Base-by-base conservation (phyloP, 2,888 invertebrate species). In the Sarcophaga variegata region DNA sequence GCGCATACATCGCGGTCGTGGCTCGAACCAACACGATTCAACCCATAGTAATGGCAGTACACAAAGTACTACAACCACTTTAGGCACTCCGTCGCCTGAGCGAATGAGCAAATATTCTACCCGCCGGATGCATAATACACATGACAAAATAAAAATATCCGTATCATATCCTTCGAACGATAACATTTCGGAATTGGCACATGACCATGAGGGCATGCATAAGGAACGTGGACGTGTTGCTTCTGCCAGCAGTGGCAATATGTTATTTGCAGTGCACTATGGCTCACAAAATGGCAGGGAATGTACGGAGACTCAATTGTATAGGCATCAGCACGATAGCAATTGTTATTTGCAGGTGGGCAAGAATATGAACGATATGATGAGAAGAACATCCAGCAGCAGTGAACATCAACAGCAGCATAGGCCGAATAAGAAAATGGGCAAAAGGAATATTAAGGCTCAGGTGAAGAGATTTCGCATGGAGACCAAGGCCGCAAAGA, bases 401-500 rank as follows among this genome's bases (percentile, higher is more conserved):
- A 91, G 91, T 81, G 93, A 92, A 8, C 67, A 71, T 69, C 88
- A 88, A 1, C 94, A 94, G 67, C 94, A 94, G 66, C 88, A 89
- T 5, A 88, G 89, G 27, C 91, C 91, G 0, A 95, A 95, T 17
- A 94, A 96, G 89, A 95, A 96, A 90, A 97, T 98, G 97, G 97
- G 97, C 47, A 97, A 97, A 91, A 95, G 98, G 84, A 98, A 98
- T 92, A 97, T 98, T 87, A 98, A 98, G 93, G 97, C 97, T 4
- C 96, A 97, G 95, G 97, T 98, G 88, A 97, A 97, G 92, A 96
- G 98, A 71, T 98, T 98, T 93, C 95, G 97, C 5, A 98, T 98
- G 96, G 99, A 99, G 93, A 98, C 98, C 0, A 99, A 99, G 94
- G 99, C 99, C 0, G 98, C 99, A 2, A 99, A 99, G 93, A 99